A percentile compares a stretch with the other conserved stretches of the same genome.
phyloP scores from a whole-genome alignment of 92 coral and sea anemone species.

The Phenganax stokvisi region DNA sequence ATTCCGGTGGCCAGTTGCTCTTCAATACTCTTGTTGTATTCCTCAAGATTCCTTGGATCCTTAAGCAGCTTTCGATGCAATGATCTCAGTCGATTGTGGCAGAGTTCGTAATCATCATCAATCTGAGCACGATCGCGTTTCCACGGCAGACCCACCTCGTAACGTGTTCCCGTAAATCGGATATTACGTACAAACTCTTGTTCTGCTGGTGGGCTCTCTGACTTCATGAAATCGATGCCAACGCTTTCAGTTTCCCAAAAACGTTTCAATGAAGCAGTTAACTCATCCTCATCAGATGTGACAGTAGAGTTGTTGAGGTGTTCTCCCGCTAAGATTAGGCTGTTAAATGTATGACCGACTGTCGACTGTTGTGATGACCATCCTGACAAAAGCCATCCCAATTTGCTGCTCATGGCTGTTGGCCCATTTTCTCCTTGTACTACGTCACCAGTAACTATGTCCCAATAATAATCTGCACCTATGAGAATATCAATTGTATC shows the following conservation, averaged over 20 bases:
- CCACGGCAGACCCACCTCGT: conserved; percentile 2
- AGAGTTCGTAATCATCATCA: conserved; percentile 7
- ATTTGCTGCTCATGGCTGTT: conserved; percentile 12
- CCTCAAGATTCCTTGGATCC: not conserved
- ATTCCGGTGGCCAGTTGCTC: not conserved
- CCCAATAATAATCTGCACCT: conserved; percentile 13
- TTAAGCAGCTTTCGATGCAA: not conserved
- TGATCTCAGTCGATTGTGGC: not conserved
- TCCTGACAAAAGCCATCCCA: conserved; percentile 22
- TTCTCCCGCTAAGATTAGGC: conserved; percentile 45
- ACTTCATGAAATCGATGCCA: conserved; percentile 3
- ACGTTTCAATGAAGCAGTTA: conserved; percentile 3
- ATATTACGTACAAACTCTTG: not conserved
- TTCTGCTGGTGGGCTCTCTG: not conserved
- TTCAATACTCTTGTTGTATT: not conserved
- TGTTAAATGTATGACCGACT: conserved; percentile 15
- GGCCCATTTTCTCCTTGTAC: not conserved
- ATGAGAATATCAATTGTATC: conserved; percentile 1
- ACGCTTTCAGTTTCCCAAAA: conserved; percentile 31
- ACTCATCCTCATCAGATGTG: not conserved
- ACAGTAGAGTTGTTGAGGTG: conserved; percentile 10
- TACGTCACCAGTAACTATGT: conserved; percentile 17
- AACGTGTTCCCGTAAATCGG: not conserved
- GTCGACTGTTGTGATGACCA: not conserved
- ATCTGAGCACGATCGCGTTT: not conserved